Evolutionary conservation across 1,140 invertebrate species (phyloP).

Genomic region (Dreissena polymorpha): DNA sequence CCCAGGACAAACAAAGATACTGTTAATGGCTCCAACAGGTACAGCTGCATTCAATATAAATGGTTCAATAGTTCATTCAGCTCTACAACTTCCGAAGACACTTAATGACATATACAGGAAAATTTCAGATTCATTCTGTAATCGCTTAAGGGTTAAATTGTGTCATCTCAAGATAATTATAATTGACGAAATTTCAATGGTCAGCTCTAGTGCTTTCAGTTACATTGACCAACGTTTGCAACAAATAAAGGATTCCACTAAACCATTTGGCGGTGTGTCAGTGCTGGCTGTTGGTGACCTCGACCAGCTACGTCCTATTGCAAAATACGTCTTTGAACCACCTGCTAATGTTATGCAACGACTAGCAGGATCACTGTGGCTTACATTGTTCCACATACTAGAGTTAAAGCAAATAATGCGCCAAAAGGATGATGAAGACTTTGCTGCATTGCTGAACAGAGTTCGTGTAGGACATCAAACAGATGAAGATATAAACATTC

Average conservation of each 20-base stretch:
- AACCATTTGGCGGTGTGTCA: conserved; percentile 58
- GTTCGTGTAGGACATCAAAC: conserved; percentile 18
- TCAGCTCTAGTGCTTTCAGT: conserved; percentile 46
- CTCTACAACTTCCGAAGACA: conserved; percentile 42
- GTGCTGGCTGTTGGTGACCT: conserved; percentile 60
- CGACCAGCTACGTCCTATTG: conserved; percentile 30
- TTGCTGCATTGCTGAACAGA: too few species aligned
- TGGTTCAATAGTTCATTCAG: conserved; percentile 38
- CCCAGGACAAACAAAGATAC: conserved; percentile 26
- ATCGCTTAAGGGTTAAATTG: conserved; percentile 30
- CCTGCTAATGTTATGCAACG: conserved; percentile 13
- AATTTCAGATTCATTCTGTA: conserved; percentile 23
- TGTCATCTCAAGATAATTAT: conserved; percentile 51
- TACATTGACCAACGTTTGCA: conserved; percentile 58
- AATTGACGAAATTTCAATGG: conserved; percentile 66
- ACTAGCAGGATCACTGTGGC: conserved; percentile 39
- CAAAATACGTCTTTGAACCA: conserved; percentile 42
- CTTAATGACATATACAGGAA: conserved; percentile 32
- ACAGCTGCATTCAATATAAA: conserved; percentile 53
- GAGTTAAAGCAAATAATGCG: conserved; percentile 37
- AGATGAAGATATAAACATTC: conserved; percentile 15
- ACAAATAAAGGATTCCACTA: conserved; percentile 51
- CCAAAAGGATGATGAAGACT: too few species aligned
- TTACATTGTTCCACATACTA: conserved; percentile 9
- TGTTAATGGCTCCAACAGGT: conserved; percentile 53